Conservation (phyloP, 2,888 invertebrate genomes). For the Drosophila anomelani region DNA sequence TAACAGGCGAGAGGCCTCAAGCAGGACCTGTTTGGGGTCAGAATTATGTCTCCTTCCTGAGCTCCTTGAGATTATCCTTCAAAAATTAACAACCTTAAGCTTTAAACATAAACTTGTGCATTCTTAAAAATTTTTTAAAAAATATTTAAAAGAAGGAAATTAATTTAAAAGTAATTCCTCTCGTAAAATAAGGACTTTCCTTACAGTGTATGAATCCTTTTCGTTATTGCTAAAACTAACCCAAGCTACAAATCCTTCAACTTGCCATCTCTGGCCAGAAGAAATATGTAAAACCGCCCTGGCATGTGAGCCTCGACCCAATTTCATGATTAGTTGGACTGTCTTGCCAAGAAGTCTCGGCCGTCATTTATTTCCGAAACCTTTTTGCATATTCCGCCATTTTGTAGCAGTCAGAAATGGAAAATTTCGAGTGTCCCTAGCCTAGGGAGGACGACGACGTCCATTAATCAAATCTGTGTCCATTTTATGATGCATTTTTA, state of each 20-base stretch:
- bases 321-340: constrained; percentile 66
- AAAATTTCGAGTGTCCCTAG: constrained; percentile 37
- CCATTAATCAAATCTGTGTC: constrained; percentile 77
- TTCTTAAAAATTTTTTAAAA: not conserved
- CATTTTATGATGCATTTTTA: constrained; percentile 78
- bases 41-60: not conserved
- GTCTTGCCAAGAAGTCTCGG: constrained; percentile 29
- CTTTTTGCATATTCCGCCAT: constrained; percentile 37
- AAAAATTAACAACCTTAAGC: not conserved
- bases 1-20: constrained; percentile 25
- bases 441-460: constrained; percentile 16
- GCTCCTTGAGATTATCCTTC: not conserved
- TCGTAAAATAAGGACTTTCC: not conserved
- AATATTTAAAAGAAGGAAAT: not conserved
- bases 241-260: not conserved
- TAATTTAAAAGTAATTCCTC: not conserved
- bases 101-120: not conserved
- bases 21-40: constrained; percentile 12
- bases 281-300: constrained; percentile 1
- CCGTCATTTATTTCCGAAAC: constrained; percentile 69
- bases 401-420: constrained; percentile 22
- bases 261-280: not conserved
- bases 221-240: too few species aligned
- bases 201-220: not conserved
- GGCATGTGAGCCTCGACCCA: constrained; percentile 28